phyloP scores from a whole-genome alignment of 2,888 invertebrate species.

The Anticlea derivata region DNA sequence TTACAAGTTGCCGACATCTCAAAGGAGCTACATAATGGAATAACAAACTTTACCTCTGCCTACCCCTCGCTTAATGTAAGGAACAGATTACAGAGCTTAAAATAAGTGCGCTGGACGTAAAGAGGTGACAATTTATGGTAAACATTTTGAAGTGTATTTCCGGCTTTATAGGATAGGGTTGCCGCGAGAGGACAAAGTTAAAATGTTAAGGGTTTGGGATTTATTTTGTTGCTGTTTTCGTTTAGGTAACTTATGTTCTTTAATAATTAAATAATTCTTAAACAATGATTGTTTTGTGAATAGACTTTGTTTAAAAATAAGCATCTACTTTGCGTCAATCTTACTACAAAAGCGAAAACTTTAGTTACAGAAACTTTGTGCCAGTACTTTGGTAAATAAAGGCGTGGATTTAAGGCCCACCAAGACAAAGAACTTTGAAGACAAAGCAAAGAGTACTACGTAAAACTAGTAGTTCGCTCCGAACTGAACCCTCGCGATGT shows the following conservation, averaged over 20 bases:
- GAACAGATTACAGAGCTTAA: constrained; percentile 44
- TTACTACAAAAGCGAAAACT: constrained; percentile 16
- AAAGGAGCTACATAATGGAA: constrained; percentile 47
- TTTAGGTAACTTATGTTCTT: background rate
- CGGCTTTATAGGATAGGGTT: constrained; percentile 30
- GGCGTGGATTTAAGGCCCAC: constrained; percentile 13
- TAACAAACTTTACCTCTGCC: constrained; percentile 44
- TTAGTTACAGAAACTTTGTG: constrained; percentile 7
- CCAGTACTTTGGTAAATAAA: constrained; percentile 9
- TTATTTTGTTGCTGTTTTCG: background rate
- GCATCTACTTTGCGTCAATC: too few species aligned
- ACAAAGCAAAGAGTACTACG: constrained; percentile 9
- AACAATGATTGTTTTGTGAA: too few species aligned
- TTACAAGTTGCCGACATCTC: constrained; percentile 47
- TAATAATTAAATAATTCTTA: background rate
- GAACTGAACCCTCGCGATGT: too few species aligned
- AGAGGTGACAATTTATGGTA: constrained; percentile 38
- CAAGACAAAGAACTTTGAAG: constrained; percentile 9
- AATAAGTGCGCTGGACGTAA: constrained; percentile 36
- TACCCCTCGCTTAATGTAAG: constrained; percentile 40
- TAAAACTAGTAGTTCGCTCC: too few species aligned
- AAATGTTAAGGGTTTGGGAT: background rate
- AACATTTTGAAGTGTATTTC: constrained; percentile 36
- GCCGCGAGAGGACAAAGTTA: background rate
- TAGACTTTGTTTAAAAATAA: too few species aligned